Conservation (phyloP, 2,797 vertebrate species). For the Emydoidea blandingii region DNA sequence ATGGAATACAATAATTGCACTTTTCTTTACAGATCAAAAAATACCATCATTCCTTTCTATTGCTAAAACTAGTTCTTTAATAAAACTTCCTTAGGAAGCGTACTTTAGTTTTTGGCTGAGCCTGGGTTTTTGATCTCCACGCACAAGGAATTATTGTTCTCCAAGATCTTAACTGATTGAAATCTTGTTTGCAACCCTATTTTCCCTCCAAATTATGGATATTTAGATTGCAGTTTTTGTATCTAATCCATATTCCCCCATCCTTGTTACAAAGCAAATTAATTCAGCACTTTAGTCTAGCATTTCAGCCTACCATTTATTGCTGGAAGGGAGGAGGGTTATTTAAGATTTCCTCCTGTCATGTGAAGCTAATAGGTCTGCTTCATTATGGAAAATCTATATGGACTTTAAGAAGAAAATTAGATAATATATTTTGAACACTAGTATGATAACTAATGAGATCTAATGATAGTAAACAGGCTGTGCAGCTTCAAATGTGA, state of each 20-base stretch:
- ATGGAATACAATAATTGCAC: constrained; percentile 20
- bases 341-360: constrained; percentile 80
- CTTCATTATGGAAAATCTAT: constrained; percentile 79
- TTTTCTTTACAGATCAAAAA: constrained; percentile 49
- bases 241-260: constrained; percentile 45
- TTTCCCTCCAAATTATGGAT: background rate
- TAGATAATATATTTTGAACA: constrained; percentile 80
- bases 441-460: constrained; percentile 79
- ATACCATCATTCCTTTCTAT: background rate
- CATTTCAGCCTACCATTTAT: constrained; percentile 70
- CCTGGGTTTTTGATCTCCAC: constrained; percentile 38
- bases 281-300: constrained; percentile 70
- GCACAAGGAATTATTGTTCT: constrained; percentile 42
- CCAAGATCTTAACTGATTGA: constrained; percentile 32
- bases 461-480: constrained; percentile 79
- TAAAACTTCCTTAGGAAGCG: constrained; percentile 56
- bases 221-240: constrained; percentile 53
- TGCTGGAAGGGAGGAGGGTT: constrained; percentile 78
- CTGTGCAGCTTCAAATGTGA: constrained; percentile 69
- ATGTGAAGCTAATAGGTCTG: constrained; percentile 81
- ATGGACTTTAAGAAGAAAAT: constrained; percentile 74
- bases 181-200: background rate
- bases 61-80: constrained; percentile 30
- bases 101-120: constrained; percentile 32
- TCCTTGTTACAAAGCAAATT: constrained; percentile 58